These are phyloP conservation scores for Tautogolabrus adspersus DNA, from an alignment of 2,113 vertebrate species.

Conservation along the genomic window DNA sequence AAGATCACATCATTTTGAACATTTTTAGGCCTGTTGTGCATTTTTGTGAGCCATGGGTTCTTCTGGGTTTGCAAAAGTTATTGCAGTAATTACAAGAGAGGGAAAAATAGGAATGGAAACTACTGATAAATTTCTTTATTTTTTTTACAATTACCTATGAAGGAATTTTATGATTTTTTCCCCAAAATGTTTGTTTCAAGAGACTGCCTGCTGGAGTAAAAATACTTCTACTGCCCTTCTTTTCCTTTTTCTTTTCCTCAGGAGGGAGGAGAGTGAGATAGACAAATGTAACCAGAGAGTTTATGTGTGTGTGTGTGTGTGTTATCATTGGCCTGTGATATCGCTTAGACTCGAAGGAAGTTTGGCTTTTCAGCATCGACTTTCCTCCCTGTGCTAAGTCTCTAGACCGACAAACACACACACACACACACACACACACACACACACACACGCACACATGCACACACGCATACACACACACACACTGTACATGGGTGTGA, in stretches of 20 bases:
- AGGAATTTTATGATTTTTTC: background rate
- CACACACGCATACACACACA: slow-evolving; percentile 22
- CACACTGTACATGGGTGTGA: slow-evolving; percentile 44
- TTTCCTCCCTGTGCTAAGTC: slow-evolving; percentile 55
- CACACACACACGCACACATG: slow-evolving; percentile 23
- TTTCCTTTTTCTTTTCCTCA: background rate
- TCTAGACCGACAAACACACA: slow-evolving; percentile 25
- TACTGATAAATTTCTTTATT: too few relatives aligned
- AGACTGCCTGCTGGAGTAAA: background rate
- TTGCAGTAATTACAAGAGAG: background rate
- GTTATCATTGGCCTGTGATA: slow-evolving; percentile 65
- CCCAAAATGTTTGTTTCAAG: too few relatives aligned
- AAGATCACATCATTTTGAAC: background rate
- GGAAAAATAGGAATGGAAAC: background rate
- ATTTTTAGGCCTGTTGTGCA: background rate
- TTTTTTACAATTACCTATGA: background rate
- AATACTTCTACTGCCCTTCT: background rate
- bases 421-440: background rate
- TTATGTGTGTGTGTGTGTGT: slow-evolving; percentile 23
- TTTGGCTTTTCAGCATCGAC: slow-evolving; percentile 56
- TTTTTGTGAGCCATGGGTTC: background rate
- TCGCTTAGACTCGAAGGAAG: slow-evolving; percentile 74
- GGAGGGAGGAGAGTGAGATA: background rate
- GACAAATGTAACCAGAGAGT: slow-evolving; percentile 23
- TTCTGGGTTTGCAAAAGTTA: background rate